Evolutionary conservation across 2,888 invertebrate genomes (phyloP).

Genomic region (Macrosoma leucophasiata): DNA sequence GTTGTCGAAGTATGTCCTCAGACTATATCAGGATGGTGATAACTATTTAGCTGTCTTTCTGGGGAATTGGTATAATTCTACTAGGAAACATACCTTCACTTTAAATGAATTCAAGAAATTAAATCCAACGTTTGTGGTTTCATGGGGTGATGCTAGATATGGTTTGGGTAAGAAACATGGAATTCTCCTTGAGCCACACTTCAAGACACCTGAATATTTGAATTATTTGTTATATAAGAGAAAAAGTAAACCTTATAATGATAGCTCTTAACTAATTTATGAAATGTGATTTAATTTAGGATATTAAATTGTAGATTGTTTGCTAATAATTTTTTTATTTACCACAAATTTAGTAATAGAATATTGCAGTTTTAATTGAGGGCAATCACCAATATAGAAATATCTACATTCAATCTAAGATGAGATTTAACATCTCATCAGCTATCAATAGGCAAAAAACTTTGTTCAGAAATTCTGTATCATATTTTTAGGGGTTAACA

Average conservation of each 20-base stretch:
- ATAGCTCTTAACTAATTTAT: too few species aligned
- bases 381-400: too few species aligned
- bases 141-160: conserved; percentile 62
- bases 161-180: conserved; percentile 54
- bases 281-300: too few species aligned
- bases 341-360: too few species aligned
- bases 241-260: conserved; percentile 19
- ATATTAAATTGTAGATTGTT: too few species aligned
- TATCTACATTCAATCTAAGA: too few species aligned
- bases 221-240: conserved; percentile 49
- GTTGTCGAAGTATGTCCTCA: conserved; percentile 55
- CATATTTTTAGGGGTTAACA: too few species aligned
- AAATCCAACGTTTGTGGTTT: conserved; percentile 43
- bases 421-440: too few species aligned
- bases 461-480: too few species aligned
- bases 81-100: conserved; percentile 50
- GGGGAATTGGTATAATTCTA: conserved; percentile 47
- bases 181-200: conserved; percentile 56
- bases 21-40: conserved; percentile 59
- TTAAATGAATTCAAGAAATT: conserved; percentile 54
- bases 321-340: too few species aligned
- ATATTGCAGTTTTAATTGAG: too few species aligned
- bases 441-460: too few species aligned
- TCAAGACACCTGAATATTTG: conserved; percentile 60
- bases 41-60: conserved; percentile 58